A percentile compares a stretch with the other conserved stretches of the same genome.
phyloP scores from a whole-genome alignment of 2,113 vertebrate genomes.

The Coptodon rendalli region DNA sequence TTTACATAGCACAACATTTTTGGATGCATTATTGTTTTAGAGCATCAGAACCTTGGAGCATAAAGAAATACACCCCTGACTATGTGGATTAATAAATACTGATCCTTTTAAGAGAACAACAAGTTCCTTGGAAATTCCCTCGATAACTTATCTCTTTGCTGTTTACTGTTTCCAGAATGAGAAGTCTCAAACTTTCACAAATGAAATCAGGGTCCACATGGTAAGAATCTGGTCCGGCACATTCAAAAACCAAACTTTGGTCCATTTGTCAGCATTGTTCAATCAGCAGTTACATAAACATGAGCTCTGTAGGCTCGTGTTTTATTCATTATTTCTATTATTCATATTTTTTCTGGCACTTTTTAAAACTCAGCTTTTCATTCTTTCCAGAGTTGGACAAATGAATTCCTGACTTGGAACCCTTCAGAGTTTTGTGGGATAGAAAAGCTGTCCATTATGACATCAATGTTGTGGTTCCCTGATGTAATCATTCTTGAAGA shows the following conservation, averaged over 20 bases:
- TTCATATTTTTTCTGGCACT: not conserved
- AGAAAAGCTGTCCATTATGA: not conserved
- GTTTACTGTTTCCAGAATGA: not conserved
- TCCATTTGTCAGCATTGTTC: not conserved
- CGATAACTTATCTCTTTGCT: not conserved
- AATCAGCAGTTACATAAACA: not conserved
- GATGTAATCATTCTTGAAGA: constrained; percentile 38
- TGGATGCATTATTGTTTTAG: not conserved
- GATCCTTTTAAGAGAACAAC: fast-evolving
- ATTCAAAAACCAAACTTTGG: not conserved
- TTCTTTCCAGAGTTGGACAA: constrained; percentile 44
- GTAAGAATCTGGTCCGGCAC: not conserved
- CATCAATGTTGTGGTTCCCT: constrained; percentile 52
- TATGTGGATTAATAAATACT: not conserved
- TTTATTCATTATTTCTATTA: not conserved
- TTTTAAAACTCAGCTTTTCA: not conserved
- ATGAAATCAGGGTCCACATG: not conserved
- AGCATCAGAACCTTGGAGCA: not conserved
- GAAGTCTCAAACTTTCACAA: not conserved
- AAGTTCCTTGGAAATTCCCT: not conserved
- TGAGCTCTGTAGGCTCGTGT: fast-evolving
- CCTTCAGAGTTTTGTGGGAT: constrained; percentile 52
- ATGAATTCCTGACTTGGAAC: constrained; percentile 53
- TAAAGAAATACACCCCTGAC: not conserved
- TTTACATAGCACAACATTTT: not conserved